A percentile compares a stretch with the other conserved stretches of the same genome.
These are phyloP conservation scores for Petromus typicus DNA, from an alignment of 2,113 vertebrate genomes.

Conservation along the genomic window DNA sequence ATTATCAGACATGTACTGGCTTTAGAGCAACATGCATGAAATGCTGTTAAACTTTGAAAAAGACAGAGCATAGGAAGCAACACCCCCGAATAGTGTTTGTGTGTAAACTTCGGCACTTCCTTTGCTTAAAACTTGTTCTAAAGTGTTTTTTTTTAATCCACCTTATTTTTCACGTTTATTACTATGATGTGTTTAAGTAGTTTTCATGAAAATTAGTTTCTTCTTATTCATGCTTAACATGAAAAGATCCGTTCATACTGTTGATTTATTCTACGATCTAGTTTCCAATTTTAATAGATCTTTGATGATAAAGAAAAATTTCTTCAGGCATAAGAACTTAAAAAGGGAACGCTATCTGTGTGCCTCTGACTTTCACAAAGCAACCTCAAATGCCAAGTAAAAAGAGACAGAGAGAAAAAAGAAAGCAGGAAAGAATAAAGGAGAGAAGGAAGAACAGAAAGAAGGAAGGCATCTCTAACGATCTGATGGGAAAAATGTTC, in stretches of 20 bases:
- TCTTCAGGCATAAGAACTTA: not conserved
- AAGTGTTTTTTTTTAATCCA: not conserved
- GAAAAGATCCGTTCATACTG: not conserved
- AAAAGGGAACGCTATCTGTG: conserved; percentile 5
- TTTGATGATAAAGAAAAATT: conserved; percentile 40
- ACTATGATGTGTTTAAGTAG: conserved; percentile 24
- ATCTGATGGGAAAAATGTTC: not conserved
- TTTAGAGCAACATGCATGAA: not conserved
- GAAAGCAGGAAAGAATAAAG: not conserved
- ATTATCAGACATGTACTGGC: not conserved
- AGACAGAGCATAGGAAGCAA: not conserved
- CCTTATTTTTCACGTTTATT: not conserved
- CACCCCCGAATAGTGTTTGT: not conserved
- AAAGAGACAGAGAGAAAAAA: not conserved
- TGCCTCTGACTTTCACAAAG: not conserved
- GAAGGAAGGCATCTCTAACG: not conserved
- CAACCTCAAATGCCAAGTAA: not conserved
- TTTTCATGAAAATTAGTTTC: conserved; percentile 43
- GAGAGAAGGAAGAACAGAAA: not conserved
- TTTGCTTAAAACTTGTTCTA: not conserved
- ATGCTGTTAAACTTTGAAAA: not conserved
- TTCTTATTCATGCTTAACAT: conserved; percentile 1
- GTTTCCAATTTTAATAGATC: not conserved
- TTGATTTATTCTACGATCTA: not conserved
- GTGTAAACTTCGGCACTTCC: not conserved